Evolutionary conservation across 2,888 invertebrate species (phyloP).

Genomic region (Galerucella calmariensis): DNA sequence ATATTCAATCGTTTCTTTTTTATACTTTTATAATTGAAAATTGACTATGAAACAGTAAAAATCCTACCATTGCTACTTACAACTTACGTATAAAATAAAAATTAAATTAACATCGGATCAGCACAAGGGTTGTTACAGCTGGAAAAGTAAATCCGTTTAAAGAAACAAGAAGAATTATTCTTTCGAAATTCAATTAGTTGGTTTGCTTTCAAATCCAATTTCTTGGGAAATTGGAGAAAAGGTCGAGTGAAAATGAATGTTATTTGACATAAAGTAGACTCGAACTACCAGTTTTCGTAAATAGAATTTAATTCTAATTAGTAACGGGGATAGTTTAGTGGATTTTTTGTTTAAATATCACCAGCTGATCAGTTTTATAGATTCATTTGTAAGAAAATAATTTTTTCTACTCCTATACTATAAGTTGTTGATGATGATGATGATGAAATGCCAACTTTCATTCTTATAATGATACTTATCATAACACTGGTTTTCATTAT

Average conservation of each 20-base stretch:
- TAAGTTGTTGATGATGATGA: too few species aligned
- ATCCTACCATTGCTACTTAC: neutral
- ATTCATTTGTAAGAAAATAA: too few species aligned
- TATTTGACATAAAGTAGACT: conserved; percentile 35
- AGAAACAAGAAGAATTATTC: conserved; percentile 33
- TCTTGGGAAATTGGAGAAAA: conserved; percentile 48
- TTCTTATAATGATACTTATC: too few species aligned
- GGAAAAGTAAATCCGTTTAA: conserved; percentile 19
- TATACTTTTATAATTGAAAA: too few species aligned
- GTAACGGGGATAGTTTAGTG: neutral
- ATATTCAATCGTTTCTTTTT: too few species aligned
- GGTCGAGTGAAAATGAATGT: conserved; percentile 46
- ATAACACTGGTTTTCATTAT: too few species aligned
- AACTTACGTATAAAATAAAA: neutral
- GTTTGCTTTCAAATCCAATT: conserved; percentile 43
- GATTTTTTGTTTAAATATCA: too few species aligned
- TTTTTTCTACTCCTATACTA: too few species aligned
- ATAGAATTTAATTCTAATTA: conserved; percentile 13
- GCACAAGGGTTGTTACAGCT: neutral
- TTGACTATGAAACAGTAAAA: neutral
- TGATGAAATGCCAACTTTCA: too few species aligned
- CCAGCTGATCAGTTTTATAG: too few species aligned
- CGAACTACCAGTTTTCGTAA: neutral
- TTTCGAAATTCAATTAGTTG: conserved; percentile 43
- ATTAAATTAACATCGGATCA: conserved; percentile 3